A percentile compares a stretch with the other conserved stretches of the same genome.
phyloP scores from a whole-genome alignment of 1,140 invertebrate genomes.

The Hycleus phaleratus region DNA sequence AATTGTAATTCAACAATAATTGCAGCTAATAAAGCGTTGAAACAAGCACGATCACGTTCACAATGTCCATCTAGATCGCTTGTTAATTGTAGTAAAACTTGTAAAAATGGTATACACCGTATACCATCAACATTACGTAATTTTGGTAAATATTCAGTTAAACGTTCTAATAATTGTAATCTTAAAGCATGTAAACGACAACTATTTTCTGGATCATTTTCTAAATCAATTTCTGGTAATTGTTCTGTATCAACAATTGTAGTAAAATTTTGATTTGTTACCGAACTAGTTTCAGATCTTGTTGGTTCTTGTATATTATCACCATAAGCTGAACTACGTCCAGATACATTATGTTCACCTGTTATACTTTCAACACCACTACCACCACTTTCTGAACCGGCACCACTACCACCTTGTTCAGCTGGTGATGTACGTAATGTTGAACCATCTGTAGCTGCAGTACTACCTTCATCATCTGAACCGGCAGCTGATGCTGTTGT shows the following conservation, averaged over 20 bases:
- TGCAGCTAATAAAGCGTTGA: slow-evolving; percentile 66
- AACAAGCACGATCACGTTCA: slow-evolving; percentile 67
- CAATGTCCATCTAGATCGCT: slow-evolving; percentile 79
- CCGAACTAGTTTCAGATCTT: slow-evolving; percentile 49
- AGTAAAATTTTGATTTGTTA: slow-evolving; percentile 35
- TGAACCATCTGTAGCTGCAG: slow-evolving; percentile 86
- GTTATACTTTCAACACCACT: slow-evolving; percentile 86
- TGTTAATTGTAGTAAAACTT: slow-evolving; percentile 84
- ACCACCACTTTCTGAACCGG: slow-evolving; percentile 77
- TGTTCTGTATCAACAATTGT: slow-evolving; percentile 13
- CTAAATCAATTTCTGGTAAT: slow-evolving; percentile 38
- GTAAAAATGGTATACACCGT: slow-evolving; percentile 82
- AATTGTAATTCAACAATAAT: slow-evolving; percentile 75
- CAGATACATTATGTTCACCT: slow-evolving; percentile 75
- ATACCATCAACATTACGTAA: slow-evolving; percentile 62
- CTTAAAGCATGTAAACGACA: slow-evolving; percentile 56
- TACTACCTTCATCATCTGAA: slow-evolving; percentile 91
- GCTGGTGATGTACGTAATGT: slow-evolving; percentile 84
- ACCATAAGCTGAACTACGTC: slow-evolving; percentile 79
- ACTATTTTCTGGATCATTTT: slow-evolving; percentile 45
- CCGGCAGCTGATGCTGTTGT: slow-evolving; percentile 76
- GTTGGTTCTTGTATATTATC: slow-evolving; percentile 47
- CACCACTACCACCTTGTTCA: slow-evolving; percentile 67
- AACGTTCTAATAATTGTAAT: slow-evolving; percentile 57
- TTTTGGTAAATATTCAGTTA: slow-evolving; percentile 56